These are phyloP conservation scores for Festucalex cinctus DNA, from an alignment of 2,113 vertebrate genomes.

Conservation along the genomic window DNA sequence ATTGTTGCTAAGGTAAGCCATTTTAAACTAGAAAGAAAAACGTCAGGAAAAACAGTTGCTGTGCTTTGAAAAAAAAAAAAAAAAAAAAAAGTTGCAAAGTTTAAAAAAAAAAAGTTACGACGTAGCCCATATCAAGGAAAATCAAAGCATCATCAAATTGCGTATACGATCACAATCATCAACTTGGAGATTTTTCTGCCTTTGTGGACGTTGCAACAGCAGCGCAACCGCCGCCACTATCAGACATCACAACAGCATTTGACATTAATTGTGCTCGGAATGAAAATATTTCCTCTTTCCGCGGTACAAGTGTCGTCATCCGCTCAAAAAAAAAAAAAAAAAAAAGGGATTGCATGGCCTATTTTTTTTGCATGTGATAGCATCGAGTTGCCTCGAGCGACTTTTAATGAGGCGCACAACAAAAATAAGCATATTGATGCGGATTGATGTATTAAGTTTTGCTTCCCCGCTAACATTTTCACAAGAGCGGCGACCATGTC, in stretches of 20 bases:
- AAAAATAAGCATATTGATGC: constrained; percentile 52
- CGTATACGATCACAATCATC: constrained; percentile 34
- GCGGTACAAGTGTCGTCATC: constrained; percentile 15
- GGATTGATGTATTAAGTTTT: constrained; percentile 36
- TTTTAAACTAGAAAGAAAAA: no score
- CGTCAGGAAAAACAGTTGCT: no score
- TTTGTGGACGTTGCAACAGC: constrained; percentile 17
- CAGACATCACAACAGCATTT: constrained; percentile 33
- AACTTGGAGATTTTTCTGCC: constrained; percentile 11
- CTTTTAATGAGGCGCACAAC: constrained; percentile 64
- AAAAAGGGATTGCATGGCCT: constrained; percentile 49
- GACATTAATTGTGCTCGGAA: constrained; percentile 40
- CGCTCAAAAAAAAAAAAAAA: not conserved
- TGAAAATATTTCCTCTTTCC: constrained; percentile 24
- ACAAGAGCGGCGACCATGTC: constrained; percentile 20
- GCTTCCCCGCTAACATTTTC: not conserved
- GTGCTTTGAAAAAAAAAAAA: no score
- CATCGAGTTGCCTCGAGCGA: constrained; percentile 51
- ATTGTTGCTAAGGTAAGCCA: no score
- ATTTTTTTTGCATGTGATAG: constrained; percentile 59
- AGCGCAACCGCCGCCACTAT: constrained; percentile 22
- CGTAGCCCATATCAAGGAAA: no score
- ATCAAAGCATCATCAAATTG: not conserved
- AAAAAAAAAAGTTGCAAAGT: no score
- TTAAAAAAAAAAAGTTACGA: no score